These are phyloP conservation scores for Chaunax sp. DNA, from an alignment of 2,797 vertebrate species.

Conservation along the genomic window DNA sequence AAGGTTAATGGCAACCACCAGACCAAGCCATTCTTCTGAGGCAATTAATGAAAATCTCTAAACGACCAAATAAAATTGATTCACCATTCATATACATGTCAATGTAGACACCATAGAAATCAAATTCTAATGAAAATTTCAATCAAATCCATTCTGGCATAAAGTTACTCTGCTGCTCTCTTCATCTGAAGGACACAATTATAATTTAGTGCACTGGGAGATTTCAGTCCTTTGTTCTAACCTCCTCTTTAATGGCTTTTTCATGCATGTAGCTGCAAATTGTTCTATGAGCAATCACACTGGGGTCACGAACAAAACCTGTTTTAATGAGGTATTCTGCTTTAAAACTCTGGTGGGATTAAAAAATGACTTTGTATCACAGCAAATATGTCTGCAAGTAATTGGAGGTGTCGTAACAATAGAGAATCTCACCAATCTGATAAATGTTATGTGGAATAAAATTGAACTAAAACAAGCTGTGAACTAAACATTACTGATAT, in stretches of 20 bases:
- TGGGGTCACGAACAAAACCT: constrained; percentile 49
- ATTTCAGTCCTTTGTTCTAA: constrained; percentile 52
- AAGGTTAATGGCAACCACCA: neutral
- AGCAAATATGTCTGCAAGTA: constrained; percentile 28
- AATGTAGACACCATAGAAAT: constrained; percentile 25
- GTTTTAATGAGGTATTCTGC: constrained; percentile 64
- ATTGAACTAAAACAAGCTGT: constrained; percentile 11
- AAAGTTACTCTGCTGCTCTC: constrained; percentile 1
- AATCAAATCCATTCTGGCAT: constrained; percentile 18
- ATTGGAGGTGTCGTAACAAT: constrained; percentile 22
- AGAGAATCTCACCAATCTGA: constrained; percentile 23
- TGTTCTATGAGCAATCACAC: constrained; percentile 48
- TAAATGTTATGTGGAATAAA: constrained; percentile 17
- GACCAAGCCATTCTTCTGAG: neutral
- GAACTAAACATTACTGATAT: constrained; percentile 3
- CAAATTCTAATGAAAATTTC: constrained; percentile 35
- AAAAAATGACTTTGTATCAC: constrained; percentile 29
- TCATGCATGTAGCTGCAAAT: constrained; percentile 42
- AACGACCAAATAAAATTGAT: constrained; percentile 20
- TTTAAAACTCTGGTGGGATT: constrained; percentile 39
- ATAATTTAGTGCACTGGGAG: constrained; percentile 47
- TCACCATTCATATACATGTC: constrained; percentile 8
- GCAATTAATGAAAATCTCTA: neutral
- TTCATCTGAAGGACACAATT: constrained; percentile 55
- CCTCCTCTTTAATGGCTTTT: constrained; percentile 51